Evolutionary conservation across 2,797 vertebrate species (phyloP), one percentile per base, ranked within the genome.

Genomic region (Syngnathus rostellatus): DNA sequence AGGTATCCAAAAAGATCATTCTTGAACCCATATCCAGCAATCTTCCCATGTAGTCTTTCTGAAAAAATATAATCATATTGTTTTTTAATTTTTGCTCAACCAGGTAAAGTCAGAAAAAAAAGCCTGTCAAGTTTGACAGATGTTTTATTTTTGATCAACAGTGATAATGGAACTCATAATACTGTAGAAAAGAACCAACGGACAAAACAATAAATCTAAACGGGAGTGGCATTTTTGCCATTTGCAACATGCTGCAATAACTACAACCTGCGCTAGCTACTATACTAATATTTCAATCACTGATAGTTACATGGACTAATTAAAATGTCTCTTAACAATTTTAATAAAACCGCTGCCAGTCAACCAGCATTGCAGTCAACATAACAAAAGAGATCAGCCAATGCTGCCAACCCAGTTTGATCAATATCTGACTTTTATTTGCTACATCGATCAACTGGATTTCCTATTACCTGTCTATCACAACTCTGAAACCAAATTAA

Each of bases 281-380:
- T 19, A 41, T 1, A 51, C 50, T 39, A 3, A 6, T 19, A 64
- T 38, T 37, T 3, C 8, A 38, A 17, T 58, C 40, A 21, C 53
- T 46, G 64, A 58, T 66, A 66, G 5, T 16, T n/a, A 8, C 39
- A n/a, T 45, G 9, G 40, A 66, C 23, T 66, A 45, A 66, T 57
- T 66, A 58, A 57, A 66, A 37, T 66, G 21, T 58, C 53, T 57
- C 64, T 45, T 45, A 12, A n/a, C 3, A 45, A 8, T 37, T 57
- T 57, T 66, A 66, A 66, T 66, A 45, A 58, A 55, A 65, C 14
- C 53, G 40, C 51, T 19, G 40, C 40, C 39, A 17, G 6, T 65
- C 51, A 55, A 8, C 14, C 9, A 21, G 2, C n/a, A 12, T 11
- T 31, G n/a, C 16, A 23, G 21, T 55, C 40, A 58, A 5, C 23